Evolutionary conservation across 2,888 invertebrate species (phyloP), one percentile per base, ranked within the genome.

Genomic region (Balanococcus diminutus): DNA sequence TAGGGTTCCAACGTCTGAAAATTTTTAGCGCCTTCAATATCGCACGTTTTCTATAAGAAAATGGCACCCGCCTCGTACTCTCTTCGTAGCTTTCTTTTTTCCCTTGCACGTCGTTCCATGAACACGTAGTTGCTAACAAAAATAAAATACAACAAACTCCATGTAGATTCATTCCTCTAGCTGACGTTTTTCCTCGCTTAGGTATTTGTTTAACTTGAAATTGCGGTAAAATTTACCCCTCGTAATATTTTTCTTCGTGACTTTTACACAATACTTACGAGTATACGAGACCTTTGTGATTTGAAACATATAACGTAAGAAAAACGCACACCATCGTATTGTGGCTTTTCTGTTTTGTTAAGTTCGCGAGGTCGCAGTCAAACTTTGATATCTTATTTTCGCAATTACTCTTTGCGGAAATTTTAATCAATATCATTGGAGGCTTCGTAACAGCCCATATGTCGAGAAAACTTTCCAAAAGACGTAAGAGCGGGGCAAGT

Each of bases 211-310:
- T 67, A 67, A 67, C 67, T 28, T 16, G 16, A 31, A 67, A 67
- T 56, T 56, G 16, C 31, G 67, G 28, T 28, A 28, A 28, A 67
- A 67, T 28, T 67, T 67, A 8, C 67, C 67, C 67, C 28, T 67
- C 28, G 16, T 16, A 28, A 67, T 28, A 56, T 67, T 67, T 67
- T 67, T 67, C 28, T 67, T 28, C n/a, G 67, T 28, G 67, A 31
- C 16, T 67, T 67, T 28, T 28, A 67, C 67, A 67, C 67, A 67
- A 67, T 67, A 67, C 28, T n/a, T n/a, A n/a, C n/a, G n/a, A n/a
- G 67, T 28, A 11, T 67, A 67, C 28, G 67, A 67, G 67, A 67
- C 67, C 67, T 67, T 67, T 67, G 67, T 67, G 67, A 67, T 67
- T 67, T 67, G 67, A 67, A 28, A 67, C 31, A 22, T 67, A 28